Evolutionary conservation across 2,888 invertebrate species (phyloP), one percentile per base, ranked within the genome.

Genomic region (Clostera curtula): DNA sequence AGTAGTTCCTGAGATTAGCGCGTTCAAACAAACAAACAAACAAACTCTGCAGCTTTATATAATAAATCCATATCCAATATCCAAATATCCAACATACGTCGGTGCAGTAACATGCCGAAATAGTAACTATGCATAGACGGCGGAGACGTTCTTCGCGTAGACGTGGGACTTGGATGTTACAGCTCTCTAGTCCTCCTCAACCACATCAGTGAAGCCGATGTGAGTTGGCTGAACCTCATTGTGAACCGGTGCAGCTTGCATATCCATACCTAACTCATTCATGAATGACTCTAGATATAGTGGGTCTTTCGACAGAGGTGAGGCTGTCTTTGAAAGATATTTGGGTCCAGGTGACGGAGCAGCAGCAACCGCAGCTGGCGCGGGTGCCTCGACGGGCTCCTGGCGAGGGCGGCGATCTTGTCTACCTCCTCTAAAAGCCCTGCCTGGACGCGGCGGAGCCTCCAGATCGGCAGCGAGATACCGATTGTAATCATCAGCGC

Each of bases 191-290:
- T 34, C 34, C n/a, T 26, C 25, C n/a, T 19, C 20, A 19, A 20
- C 25, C 1, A 26, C 14, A 1, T 14, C 6, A 8, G 35, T 29
- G 18, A 35, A 35, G 0, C 35, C 35, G 12, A 16, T 29, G 8
- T 35, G 35, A 0, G 29, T 29, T 1, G 32, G 36, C 15, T 32
- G 32, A 6, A 36, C 22, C 10, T 36, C 32, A 11, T 36, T 36
- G 10, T 17, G 25, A 7, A 33, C 17, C 4, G 30, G 32, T 6
- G 36, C 36, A 25, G 17, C 23, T 6, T 30, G 29, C 33, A 36
- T 36, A 27, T 36, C 36, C 1, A 33, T 36, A 3, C 33, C 36
- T 9, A 36, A 3, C 25, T 36, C 36, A 18, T 24, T 33, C 30
- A 33, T 36, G 13, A 33, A 36, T 21, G 23, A 28, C 14, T 36